phyloP scores from a whole-genome alignment of 2,113 vertebrate genomes.

The Rhinolophus ferrumequinum region DNA sequence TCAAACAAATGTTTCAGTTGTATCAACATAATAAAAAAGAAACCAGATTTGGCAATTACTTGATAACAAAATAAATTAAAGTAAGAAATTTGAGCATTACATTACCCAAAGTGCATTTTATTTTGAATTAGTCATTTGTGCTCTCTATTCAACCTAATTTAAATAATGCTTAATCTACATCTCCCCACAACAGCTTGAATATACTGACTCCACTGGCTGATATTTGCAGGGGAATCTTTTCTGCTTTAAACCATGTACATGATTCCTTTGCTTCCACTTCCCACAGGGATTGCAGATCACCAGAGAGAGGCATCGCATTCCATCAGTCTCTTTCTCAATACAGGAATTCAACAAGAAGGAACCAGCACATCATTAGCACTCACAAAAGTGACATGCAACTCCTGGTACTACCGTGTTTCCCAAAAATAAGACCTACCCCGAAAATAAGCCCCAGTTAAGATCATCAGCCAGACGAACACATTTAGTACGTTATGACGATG shows the following conservation, averaged over 20 bases:
- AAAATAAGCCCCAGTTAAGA: too few species aligned
- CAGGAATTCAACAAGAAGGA: neutral
- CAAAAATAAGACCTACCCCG: too few species aligned
- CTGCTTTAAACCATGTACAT: neutral
- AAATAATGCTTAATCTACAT: neutral
- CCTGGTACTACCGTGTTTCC: neutral
- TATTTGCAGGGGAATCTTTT: neutral
- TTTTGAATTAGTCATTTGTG: neutral
- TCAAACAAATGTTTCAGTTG: neutral
- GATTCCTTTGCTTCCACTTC: neutral
- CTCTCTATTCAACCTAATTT: neutral
- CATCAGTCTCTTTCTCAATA: neutral
- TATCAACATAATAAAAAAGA: neutral
- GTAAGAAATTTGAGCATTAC: neutral
- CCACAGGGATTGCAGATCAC: neutral
- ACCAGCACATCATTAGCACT: neutral
- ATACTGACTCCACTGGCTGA: neutral
- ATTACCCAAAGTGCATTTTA: slow-evolving; percentile 14
- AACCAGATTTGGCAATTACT: neutral
- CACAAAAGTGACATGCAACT: neutral
- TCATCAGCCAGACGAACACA: too few species aligned
- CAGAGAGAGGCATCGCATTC: neutral
- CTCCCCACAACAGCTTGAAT: neutral
- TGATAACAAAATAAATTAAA: slow-evolving; percentile 21
- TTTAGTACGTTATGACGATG: too few species aligned